Conservation (phyloP, 2,888 invertebrate genomes). For the Lepidocyrtinus sp. region DNA sequence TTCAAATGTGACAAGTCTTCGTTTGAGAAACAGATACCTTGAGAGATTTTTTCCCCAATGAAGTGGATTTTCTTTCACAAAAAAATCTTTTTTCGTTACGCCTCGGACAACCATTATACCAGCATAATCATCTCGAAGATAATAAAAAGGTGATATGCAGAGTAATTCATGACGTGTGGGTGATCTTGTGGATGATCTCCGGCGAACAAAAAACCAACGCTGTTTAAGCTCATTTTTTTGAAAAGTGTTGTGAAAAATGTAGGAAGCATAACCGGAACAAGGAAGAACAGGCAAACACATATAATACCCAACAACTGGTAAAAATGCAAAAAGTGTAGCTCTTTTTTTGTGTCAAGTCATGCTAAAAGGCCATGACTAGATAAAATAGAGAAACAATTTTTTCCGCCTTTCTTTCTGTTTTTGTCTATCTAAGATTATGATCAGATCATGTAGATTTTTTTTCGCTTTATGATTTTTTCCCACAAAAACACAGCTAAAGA, state of each 20-base stretch:
- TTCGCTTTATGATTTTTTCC: no score
- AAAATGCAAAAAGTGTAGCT: no score
- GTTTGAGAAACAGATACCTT: background rate
- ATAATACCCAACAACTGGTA: no score
- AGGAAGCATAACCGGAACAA: constrained; percentile 54
- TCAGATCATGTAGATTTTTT: no score
- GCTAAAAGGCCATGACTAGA: no score
- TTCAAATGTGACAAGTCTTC: background rate
- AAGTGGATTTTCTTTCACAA: background rate
- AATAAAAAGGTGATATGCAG: no score
- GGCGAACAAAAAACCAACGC: background rate
- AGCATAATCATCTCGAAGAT: background rate
- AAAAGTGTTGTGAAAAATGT: constrained; percentile 29
- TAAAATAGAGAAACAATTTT: no score
- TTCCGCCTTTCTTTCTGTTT: no score
- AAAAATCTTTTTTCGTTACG: background rate
- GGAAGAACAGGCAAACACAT: constrained; percentile 10
- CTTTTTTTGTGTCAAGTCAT: no score
- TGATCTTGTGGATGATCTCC: constrained; percentile 34
- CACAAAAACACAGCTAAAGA: no score
- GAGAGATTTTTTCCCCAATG: background rate
- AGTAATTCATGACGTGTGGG: background rate
- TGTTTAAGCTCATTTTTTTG: background rate
- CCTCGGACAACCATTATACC: background rate
- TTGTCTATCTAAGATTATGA: no score